Evolutionary conservation across 2,797 vertebrate species (phyloP).

Genomic region (Scomberomorus guttatus): DNA sequence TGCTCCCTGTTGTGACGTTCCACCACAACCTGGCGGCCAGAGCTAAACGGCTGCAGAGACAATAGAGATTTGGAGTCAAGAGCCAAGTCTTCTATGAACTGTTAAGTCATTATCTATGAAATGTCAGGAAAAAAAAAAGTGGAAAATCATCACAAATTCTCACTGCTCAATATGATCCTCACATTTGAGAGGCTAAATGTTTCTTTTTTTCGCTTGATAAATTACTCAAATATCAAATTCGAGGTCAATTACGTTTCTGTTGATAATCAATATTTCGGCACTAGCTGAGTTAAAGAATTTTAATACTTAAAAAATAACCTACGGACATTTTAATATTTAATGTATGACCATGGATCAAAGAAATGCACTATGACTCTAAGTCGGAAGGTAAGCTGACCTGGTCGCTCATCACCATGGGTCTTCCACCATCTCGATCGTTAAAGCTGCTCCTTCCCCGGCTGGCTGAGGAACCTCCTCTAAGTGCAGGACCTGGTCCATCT

Average conservation of each 20-base stretch:
- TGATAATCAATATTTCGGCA: not conserved
- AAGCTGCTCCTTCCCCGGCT: constrained; percentile 90
- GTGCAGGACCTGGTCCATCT: constrained; percentile 88
- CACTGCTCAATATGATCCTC: not conserved
- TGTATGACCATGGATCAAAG: not conserved
- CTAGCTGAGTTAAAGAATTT: not conserved
- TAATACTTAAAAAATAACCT: not conserved
- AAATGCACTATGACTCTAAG: not conserved
- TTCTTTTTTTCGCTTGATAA: not conserved
- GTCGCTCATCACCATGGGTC: constrained; percentile 89
- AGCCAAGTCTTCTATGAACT: not conserved
- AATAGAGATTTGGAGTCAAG: not conserved
- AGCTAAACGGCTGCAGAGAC: constrained; percentile 88
- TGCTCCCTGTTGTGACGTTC: constrained; percentile 92
- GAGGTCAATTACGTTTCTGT: not conserved
- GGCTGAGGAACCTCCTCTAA: constrained; percentile 88
- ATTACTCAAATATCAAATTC: not conserved
- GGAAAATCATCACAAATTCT: not conserved
- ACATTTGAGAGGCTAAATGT: not conserved
- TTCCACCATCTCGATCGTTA: constrained; percentile 88
- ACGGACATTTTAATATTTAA: not conserved
- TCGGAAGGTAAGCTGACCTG: constrained; percentile 82
- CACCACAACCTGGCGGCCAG: constrained; percentile 92
- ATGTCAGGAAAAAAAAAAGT: too few species aligned
- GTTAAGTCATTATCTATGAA: not conserved